Percentiles rank a stretch among this genome's conserved stretches.
phyloP scores from a whole-genome alignment of 2,797 vertebrate species.

The Heliangelus exortis region DNA sequence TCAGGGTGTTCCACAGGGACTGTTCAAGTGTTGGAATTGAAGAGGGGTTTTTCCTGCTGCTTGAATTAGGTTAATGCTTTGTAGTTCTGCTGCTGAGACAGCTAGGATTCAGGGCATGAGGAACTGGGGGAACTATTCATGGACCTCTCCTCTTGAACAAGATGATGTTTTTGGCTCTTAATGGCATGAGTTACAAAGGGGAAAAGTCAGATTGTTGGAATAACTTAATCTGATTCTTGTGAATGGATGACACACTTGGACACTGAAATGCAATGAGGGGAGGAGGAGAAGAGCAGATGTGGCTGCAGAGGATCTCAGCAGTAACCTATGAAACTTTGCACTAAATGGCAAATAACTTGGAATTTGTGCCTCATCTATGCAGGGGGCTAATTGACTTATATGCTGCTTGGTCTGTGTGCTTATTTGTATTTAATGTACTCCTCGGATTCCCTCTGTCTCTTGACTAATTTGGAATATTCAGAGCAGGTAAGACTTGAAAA shows the following conservation, averaged over 20 bases:
- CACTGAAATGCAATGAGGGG: background rate
- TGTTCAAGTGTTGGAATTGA: background rate
- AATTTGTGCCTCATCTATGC: background rate
- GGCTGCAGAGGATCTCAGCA: background rate
- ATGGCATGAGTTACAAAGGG: background rate
- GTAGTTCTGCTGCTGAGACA: accelerated
- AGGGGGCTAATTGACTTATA: background rate
- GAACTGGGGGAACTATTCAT: background rate
- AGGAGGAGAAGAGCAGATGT: background rate
- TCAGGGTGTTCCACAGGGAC: background rate
- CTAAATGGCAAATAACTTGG: background rate
- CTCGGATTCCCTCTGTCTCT: background rate
- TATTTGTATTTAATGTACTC: background rate
- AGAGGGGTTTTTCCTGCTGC: background rate
- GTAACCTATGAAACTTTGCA: background rate
- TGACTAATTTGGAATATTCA: background rate
- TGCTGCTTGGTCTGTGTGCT: background rate
- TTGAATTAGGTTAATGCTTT: background rate
- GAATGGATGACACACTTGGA: accelerated
- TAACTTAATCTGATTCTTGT: background rate
- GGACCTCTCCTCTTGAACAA: background rate
- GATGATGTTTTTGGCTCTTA: background rate
- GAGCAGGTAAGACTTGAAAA: background rate
- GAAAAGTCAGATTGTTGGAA: background rate
- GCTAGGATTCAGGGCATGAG: background rate